Percentiles rank a stretch among this genome's conserved stretches.
phyloP scores from a whole-genome alignment of 2,888 invertebrate genomes.

The Auanema freiburgensis region DNA sequence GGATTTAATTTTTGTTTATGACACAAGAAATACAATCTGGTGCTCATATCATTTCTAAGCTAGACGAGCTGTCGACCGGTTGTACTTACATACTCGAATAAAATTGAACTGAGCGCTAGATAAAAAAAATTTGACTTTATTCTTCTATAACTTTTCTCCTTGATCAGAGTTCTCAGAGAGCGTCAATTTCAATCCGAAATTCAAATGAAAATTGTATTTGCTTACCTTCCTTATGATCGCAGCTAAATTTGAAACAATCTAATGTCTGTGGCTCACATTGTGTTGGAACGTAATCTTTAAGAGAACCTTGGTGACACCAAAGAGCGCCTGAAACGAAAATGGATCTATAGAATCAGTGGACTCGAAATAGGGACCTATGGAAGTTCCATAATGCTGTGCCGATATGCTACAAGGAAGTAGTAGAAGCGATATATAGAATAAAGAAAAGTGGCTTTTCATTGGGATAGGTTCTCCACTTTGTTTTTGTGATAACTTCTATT shows the following conservation, averaged over 20 bases:
- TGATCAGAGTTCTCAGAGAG: neutral
- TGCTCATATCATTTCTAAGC: too few species aligned
- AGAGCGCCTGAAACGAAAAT: conserved; percentile 18
- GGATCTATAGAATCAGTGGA: too few species aligned
- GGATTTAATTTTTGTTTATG: too few species aligned
- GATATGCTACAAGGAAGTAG: conserved; percentile 5
- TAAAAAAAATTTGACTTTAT: too few species aligned
- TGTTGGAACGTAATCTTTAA: conserved; percentile 29
- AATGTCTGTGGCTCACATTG: conserved; percentile 40
- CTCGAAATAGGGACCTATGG: too few species aligned
- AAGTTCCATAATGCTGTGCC: conserved; percentile 12
- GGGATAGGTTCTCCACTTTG: too few species aligned
- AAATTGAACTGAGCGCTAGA: too few species aligned
- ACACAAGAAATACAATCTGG: too few species aligned
- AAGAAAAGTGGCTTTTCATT: neutral
- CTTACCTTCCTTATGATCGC: conserved; percentile 35
- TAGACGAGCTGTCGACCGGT: too few species aligned
- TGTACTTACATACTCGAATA: too few species aligned
- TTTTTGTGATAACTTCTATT: too few species aligned
- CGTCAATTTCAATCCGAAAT: neutral
- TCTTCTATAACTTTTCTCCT: neutral
- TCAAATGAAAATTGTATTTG: conserved; percentile 3
- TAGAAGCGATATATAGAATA: conserved; percentile 2
- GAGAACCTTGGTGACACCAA: conserved; percentile 44
- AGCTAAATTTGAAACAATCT: conserved; percentile 48